These are phyloP conservation scores for Nothoprocta pentlandii DNA, from an alignment of 2,113 vertebrate species.

Conservation along the genomic window DNA sequence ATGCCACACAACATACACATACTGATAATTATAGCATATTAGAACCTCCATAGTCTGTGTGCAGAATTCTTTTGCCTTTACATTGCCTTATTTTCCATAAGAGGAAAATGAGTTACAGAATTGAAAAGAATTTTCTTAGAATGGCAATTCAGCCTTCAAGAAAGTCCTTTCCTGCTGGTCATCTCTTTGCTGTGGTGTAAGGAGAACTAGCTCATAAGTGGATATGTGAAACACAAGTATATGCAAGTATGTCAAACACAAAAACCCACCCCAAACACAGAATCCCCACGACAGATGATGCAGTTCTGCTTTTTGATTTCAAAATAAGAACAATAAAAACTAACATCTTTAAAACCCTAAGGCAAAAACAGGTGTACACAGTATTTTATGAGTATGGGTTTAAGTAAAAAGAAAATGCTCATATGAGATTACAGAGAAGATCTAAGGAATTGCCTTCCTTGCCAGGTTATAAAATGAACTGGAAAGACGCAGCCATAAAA, in stretches of 20 bases:
- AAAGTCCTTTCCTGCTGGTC: neutral
- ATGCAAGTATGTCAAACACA: neutral
- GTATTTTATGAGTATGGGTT: neutral
- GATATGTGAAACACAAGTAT: neutral
- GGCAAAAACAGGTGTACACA: neutral
- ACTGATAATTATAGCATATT: neutral
- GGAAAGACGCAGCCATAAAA: constrained; percentile 17
- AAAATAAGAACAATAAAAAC: neutral
- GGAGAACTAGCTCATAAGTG: neutral
- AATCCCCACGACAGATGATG: neutral
- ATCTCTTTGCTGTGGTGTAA: neutral
- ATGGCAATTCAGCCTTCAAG: neutral
- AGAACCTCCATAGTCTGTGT: neutral
- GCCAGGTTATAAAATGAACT: constrained; percentile 20
- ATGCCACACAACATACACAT: neutral
- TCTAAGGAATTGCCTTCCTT: constrained; percentile 15
- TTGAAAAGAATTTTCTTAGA: neutral
- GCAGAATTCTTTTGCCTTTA: neutral
- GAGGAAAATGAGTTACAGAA: neutral
- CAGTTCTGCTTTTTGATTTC: neutral
- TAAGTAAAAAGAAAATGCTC: constrained; percentile 30
- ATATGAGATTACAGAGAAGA: neutral
- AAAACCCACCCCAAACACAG: neutral
- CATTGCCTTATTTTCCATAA: neutral
- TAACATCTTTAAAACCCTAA: neutral